Conservation (phyloP, 1,140 invertebrate genomes). For the Drosophila teissieri region DNA sequence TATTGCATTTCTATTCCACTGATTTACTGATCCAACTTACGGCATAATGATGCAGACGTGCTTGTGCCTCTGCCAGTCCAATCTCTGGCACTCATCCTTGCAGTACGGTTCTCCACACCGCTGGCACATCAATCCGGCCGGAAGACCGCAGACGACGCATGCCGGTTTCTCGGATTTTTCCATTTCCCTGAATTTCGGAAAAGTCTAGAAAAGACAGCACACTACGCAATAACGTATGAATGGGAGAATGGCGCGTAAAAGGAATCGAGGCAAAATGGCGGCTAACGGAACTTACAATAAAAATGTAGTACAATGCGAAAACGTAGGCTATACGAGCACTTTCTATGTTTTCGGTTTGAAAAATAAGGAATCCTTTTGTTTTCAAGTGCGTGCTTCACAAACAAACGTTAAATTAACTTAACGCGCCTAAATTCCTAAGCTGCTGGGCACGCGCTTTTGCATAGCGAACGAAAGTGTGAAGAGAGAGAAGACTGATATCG, state of each 20-base stretch:
- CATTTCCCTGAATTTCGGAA: too few relatives aligned
- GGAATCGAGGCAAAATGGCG: conserved; percentile 9
- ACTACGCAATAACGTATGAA: neutral
- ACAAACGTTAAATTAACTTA: neutral
- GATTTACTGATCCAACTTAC: conserved; percentile 40
- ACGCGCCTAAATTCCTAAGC: neutral
- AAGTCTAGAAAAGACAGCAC: neutral
- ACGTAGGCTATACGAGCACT: too few relatives aligned
- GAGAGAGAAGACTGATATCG: neutral
- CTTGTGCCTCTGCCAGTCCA: conserved; percentile 64
- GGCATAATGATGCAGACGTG: conserved; percentile 56
- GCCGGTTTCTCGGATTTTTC: neutral
- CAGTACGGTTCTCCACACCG: conserved; percentile 63
- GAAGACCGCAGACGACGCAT: conserved; percentile 38
- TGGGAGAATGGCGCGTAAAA: neutral
- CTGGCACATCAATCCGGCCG: conserved; percentile 45
- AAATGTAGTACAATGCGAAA: neutral
- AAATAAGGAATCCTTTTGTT: neutral
- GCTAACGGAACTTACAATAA: conserved; percentile 18
- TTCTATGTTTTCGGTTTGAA: neutral
- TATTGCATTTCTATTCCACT: neutral
- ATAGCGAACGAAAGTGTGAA: neutral
- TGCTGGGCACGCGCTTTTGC: neutral
- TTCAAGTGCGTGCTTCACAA: neutral
- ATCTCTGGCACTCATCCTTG: conserved; percentile 28